A percentile compares a stretch with the other conserved stretches of the same genome.
Evolutionary conservation across 1,140 invertebrate genomes (phyloP).

Genomic region (Drosophila rhopaloa): DNA sequence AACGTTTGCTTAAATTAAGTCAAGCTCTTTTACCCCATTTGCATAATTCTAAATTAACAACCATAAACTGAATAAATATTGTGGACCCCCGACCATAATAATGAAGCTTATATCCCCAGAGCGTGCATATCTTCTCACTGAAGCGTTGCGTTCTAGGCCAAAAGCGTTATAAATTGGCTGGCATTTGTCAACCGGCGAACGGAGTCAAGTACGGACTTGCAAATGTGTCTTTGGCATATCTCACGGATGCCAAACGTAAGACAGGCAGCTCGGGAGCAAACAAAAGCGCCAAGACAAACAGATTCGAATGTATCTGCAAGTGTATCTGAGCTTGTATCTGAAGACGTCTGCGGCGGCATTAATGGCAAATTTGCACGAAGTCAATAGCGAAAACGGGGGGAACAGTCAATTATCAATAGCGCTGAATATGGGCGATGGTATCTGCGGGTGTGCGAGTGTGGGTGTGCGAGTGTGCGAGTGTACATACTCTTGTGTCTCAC

Average conservation of each 20-base stretch:
- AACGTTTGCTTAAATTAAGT: neutral
- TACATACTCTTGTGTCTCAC: conserved; percentile 62
- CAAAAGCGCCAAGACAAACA: conserved; percentile 52
- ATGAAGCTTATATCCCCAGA: neutral
- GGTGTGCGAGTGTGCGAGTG: neutral
- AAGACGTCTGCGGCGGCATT: conserved; percentile 68
- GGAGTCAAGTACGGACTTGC: conserved; percentile 42
- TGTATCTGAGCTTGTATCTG: conserved; percentile 39
- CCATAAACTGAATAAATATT: neutral
- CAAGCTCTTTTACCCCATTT: neutral
- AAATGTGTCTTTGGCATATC: conserved; percentile 49
- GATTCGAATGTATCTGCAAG: conserved; percentile 64
- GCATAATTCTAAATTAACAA: neutral
- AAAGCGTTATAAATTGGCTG: conserved; percentile 35
- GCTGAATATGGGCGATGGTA: conserved; percentile 19
- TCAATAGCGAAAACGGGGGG: conserved; percentile 53
- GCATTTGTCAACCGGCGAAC: conserved; percentile 40
- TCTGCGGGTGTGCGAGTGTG: conserved; percentile 6
- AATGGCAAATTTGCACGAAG: conserved; percentile 81
- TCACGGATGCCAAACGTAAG: conserved; percentile 42
- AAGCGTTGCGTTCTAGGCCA: conserved; percentile 8
- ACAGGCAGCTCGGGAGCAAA: conserved; percentile 52
- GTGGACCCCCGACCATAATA: neutral
- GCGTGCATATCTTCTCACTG: neutral
- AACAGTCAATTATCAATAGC: conserved; percentile 79